phyloP scores from a whole-genome alignment of 1,140 invertebrate species.

The Caenorhabditis elegans region WBcel235 BX284606.5:5253001-5253500 shows the following conservation, averaged over 20 bases:
- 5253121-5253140: conserved; percentile 17
- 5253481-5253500: neutral
- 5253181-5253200: no score
- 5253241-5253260: no score
- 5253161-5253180: conserved; percentile 12
- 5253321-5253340: no score
- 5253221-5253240: no score
- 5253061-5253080: conserved; percentile 25
- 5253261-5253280: no score
- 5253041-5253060: conserved; percentile 24
- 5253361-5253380: neutral
- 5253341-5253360: neutral
- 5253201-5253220: no score
- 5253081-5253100: conserved; percentile 15
- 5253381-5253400: neutral
- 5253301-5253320: no score
- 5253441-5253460: neutral
- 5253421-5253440: neutral
- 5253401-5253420: neutral
- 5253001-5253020: conserved; percentile 21
- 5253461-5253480: conserved; percentile 15
- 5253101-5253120: conserved; percentile 29
- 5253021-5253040: conserved; percentile 11
- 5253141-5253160: conserved; percentile 21
- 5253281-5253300: no score